A percentile compares a stretch with the other conserved stretches of the same genome.
Conservation (phyloP, 2,888 invertebrate species). For the Heliconius ismenius region DNA sequence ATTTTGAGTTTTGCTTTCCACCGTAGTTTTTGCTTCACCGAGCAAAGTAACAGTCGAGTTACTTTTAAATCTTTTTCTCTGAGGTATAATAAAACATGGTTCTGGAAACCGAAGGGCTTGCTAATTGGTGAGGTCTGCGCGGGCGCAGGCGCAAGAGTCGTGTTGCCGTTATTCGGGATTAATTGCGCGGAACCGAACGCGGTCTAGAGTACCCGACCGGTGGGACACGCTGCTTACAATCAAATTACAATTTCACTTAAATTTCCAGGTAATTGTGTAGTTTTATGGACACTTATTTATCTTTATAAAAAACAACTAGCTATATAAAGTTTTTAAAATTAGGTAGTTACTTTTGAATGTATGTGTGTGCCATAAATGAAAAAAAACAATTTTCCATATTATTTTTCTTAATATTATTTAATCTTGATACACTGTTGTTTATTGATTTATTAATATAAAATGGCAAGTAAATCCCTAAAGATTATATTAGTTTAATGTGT, state of each 20-base stretch:
- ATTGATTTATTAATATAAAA: too few species aligned
- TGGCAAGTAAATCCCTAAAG: too few species aligned
- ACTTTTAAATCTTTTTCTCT: constrained; percentile 35
- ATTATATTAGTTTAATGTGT: too few species aligned
- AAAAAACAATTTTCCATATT: background rate
- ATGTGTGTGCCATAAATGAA: background rate
- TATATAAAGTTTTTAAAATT: background rate
- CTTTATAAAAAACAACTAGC: background rate
- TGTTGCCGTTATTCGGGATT: constrained; percentile 76
- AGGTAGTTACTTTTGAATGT: background rate
- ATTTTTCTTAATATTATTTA: too few species aligned
- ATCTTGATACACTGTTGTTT: too few species aligned
- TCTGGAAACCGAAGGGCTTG: constrained; percentile 40
- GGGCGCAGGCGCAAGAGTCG: constrained; percentile 64
- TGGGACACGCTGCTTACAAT: constrained; percentile 44
- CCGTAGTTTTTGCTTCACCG: constrained; percentile 7
- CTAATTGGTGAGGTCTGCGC: constrained; percentile 67
- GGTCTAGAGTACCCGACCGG: constrained; percentile 68
- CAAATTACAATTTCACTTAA: constrained; percentile 35
- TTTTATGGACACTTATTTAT: constrained; percentile 12
- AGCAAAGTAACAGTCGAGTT: constrained; percentile 24
- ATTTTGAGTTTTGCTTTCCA: background rate
- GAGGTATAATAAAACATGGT: constrained; percentile 40
- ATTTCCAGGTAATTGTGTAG: constrained; percentile 27
- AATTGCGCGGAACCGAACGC: constrained; percentile 77